Base-by-base conservation (phyloP, 1,140 invertebrate species). In the Microplitis mediator region DNA sequence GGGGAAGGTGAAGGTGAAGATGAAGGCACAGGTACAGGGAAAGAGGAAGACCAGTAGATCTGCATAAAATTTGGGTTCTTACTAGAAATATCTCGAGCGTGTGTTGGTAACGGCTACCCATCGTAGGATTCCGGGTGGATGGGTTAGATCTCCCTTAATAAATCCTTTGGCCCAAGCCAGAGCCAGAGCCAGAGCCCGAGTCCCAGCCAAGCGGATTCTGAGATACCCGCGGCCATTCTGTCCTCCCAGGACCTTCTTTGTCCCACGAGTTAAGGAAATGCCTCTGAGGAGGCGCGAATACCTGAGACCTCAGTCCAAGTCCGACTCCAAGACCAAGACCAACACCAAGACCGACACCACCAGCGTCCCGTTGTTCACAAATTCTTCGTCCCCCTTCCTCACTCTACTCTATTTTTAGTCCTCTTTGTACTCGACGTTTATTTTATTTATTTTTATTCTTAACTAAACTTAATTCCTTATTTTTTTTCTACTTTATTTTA, bases 11-110 rank as follows among this genome's bases (percentile, higher is more conserved):
- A 14, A n/a, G 61, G 14, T 60, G 34, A 62, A 62, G 13, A 54
- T 64, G 45, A 16, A 14, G 45, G 23, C 23, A 23, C 23, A 23
- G 23, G 23, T 23, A 23, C 23, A 23, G 23, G 23, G 0, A 79
- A 80, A 77, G 74, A 75, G 64, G 77, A 77, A 76, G 75, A 68
- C 69, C 36, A 39, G 51, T 72, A 67, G 9, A 77, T 81, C 78
- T 79, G 77, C 78, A 78, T 81, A 80, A 81, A 81, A 80, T 80
- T 81, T 78, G 79, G 75, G 68, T 74, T 70, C 66, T 66, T 60
- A 62, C 51, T 39, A 13, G 52, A 54, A 39, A 61, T 70, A 65
- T 63, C 54, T 36, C 61, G 39, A 51, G 60, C 56, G 65, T 64
- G 39, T 39, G 39, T 68, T 11, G 16, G 14, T 60, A 71, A 63